A percentile compares a stretch with the other conserved stretches of the same genome.
phyloP scores from a whole-genome alignment of 2,113 vertebrate species.

The Eclectus roratus region DNA sequence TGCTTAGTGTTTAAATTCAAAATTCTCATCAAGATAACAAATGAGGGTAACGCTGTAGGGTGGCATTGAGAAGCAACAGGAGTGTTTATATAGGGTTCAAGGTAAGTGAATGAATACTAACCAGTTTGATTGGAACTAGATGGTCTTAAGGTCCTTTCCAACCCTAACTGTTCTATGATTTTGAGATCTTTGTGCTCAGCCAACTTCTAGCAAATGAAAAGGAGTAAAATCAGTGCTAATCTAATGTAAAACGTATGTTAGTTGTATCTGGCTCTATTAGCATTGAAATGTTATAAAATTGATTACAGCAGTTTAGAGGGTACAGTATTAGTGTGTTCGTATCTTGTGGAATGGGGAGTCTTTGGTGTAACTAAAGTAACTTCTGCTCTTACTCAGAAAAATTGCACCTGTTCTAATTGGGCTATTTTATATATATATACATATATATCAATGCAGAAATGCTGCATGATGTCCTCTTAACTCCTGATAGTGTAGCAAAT shows the following conservation, averaged over 20 bases:
- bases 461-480: no score
- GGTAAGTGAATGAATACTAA: not conserved
- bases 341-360: not conserved
- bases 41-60: not conserved
- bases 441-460: accelerated
- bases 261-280: not conserved
- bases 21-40: not conserved
- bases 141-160: not conserved
- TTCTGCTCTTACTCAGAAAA: not conserved
- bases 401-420: no score
- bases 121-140: not conserved
- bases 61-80: not conserved
- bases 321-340: not conserved
- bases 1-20: not conserved
- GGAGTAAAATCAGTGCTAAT: not conserved
- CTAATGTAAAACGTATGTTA: not conserved
- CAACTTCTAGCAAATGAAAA: not conserved
- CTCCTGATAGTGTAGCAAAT: accelerated
- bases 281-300: not conserved
- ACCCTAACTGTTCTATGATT: not conserved
- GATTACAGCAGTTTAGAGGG: not conserved
- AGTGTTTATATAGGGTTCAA: not conserved
- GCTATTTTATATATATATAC: not conserved
- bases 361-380: not conserved
- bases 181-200: not conserved